Evolutionary conservation across 2,888 invertebrate genomes (phyloP).

Genomic region (Lycaena phlaeas): DNA sequence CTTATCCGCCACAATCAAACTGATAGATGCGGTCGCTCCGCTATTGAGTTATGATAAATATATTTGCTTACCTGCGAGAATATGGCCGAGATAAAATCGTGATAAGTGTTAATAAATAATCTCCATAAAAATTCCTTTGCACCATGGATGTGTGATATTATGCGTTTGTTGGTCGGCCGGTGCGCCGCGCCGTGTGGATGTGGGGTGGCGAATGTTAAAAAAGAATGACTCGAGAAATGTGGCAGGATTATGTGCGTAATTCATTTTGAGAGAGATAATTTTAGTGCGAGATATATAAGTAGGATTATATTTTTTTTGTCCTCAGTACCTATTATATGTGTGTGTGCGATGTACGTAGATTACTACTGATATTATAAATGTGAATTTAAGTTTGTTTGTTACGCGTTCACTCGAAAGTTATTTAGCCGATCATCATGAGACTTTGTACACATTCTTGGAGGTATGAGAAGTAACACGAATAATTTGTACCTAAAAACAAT

Average conservation of each 20-base stretch:
- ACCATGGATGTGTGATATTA: slow-evolving; percentile 8
- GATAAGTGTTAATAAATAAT: slow-evolving; percentile 15
- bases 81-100: slow-evolving; percentile 14
- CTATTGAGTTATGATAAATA: slow-evolving; percentile 20
- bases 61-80: slow-evolving; percentile 16
- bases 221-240: background rate
- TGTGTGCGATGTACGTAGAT: no score
- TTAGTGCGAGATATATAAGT: background rate
- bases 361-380: no score
- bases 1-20: slow-evolving; percentile 34
- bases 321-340: background rate
- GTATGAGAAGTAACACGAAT: no score
- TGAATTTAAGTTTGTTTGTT: no score
- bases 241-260: background rate
- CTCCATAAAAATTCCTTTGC: slow-evolving; percentile 18
- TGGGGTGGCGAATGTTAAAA: background rate
- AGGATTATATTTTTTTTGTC: no score
- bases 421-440: no score
- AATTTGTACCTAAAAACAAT: no score
- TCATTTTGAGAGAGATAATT: slow-evolving; percentile 1
- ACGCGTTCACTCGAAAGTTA: no score
- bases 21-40: slow-evolving; percentile 22
- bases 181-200: background rate
- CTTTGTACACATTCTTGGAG: no score
- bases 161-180: background rate